Percentiles rank a stretch among this genome's conserved stretches.
phyloP scores from a whole-genome alignment of 1,140 invertebrate species.

The Eciton burchellii region DNA sequence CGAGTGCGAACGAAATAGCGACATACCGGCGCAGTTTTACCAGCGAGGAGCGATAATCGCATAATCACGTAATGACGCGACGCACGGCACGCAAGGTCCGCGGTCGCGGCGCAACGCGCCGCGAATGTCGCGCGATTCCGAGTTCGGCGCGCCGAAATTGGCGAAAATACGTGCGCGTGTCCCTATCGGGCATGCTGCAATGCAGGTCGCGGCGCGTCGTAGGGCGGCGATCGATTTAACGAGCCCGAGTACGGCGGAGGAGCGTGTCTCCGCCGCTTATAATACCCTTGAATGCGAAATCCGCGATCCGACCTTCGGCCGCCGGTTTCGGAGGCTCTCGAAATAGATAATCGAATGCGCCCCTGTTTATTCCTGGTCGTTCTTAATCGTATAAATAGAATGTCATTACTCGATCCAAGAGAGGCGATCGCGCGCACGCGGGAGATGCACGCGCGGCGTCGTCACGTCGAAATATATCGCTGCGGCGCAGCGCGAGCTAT shows the following conservation, averaged over 20 bases:
- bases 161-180: slow-evolving; percentile 53
- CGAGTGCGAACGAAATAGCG: no score
- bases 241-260: slow-evolving; percentile 65
- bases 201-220: slow-evolving; percentile 69
- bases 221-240: slow-evolving; percentile 73
- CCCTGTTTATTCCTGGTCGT: slow-evolving; percentile 44
- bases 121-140: slow-evolving; percentile 4
- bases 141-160: slow-evolving; percentile 53
- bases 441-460: neutral
- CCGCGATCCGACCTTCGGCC: slow-evolving; percentile 47
- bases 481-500: no score
- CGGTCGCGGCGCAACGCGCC: neutral
- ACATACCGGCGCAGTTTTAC: no score
- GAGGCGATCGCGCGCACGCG: slow-evolving; percentile 18
- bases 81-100: no score
- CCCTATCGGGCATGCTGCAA: slow-evolving; percentile 64
- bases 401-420: slow-evolving; percentile 56
- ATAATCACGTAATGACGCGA: no score
- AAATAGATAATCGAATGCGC: slow-evolving; percentile 57
- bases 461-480: slow-evolving; percentile 1
- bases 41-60: no score
- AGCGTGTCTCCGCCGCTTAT: slow-evolving; percentile 11
- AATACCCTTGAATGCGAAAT: slow-evolving; percentile 52
- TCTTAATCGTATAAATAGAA: slow-evolving; percentile 57
- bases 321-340: slow-evolving; percentile 12